These are phyloP conservation scores for Buathra laborator DNA, from an alignment of 2,888 invertebrate genomes.

Conservation along the genomic window DNA sequence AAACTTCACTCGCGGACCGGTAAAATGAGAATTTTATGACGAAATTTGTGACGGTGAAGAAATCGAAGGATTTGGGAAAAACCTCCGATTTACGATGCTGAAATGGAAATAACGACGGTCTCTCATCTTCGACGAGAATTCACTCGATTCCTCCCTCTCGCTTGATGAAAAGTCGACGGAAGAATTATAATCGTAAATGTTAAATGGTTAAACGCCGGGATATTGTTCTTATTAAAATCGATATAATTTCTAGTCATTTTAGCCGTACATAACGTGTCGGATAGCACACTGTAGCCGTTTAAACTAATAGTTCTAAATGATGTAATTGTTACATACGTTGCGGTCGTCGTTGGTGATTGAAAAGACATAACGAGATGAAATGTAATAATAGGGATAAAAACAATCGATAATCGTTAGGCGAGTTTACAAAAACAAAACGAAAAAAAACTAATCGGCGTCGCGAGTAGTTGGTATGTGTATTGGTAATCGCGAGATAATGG, in stretches of 20 bases:
- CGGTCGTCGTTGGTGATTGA: constrained; percentile 4
- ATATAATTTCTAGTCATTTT: constrained; percentile 56
- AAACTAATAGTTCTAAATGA: constrained; percentile 49
- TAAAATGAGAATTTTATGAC: too few species aligned
- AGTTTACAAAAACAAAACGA: not conserved
- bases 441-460: constrained; percentile 8
- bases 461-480: not conserved
- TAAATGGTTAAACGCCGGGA: constrained; percentile 26
- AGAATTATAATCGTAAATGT: not conserved
- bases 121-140: not conserved
- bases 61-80: too few species aligned
- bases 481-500: constrained; percentile 19
- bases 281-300: constrained; percentile 43
- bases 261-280: constrained; percentile 51
- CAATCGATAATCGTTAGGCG: constrained; percentile 21
- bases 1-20: too few species aligned
- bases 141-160: not conserved
- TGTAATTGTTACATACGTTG: constrained; percentile 49
- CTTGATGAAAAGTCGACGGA: not conserved
- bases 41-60: too few species aligned
- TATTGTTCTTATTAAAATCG: constrained; percentile 57
- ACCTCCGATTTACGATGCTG: too few species aligned
- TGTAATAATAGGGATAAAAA: constrained; percentile 11
- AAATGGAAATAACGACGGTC: not conserved
- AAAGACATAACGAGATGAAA: constrained; percentile 21